A percentile compares a stretch with the other conserved stretches of the same genome.
phyloP scores from a whole-genome alignment of 2,888 invertebrate genomes.

The Sinhomidia bicolor region DNA sequence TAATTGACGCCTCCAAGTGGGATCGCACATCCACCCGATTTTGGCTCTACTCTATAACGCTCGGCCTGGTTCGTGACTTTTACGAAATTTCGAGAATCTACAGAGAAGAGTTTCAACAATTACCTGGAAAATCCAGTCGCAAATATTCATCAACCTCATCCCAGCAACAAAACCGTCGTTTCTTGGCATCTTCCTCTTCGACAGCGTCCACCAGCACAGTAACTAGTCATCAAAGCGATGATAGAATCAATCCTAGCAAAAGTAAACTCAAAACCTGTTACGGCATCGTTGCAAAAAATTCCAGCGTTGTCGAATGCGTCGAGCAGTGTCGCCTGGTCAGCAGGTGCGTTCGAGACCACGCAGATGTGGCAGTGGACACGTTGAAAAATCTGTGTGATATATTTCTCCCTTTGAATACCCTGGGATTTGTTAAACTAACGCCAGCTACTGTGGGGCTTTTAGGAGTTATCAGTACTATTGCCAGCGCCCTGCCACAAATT shows the following conservation, averaged over 20 bases:
- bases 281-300: slow-evolving; percentile 1
- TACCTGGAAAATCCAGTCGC: neutral
- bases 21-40: slow-evolving; percentile 86
- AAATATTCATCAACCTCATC: neutral
- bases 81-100: slow-evolving; percentile 89
- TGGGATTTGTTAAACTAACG: slow-evolving; percentile 90
- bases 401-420: slow-evolving; percentile 91
- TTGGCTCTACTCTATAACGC: slow-evolving; percentile 91
- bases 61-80: slow-evolving; percentile 91
- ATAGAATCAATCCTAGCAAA: neutral
- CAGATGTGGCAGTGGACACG: slow-evolving; percentile 90
- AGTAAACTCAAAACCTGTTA: neutral
- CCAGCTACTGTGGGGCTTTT: slow-evolving; percentile 90
- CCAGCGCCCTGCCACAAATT: slow-evolving; percentile 89
- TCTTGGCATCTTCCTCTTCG: too few species aligned
- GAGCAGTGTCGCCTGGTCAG: slow-evolving; percentile 68
- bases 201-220: neutral
- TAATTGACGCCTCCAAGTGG: slow-evolving; percentile 86
- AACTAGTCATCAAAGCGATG: too few species aligned
- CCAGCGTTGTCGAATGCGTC: slow-evolving; percentile 20
- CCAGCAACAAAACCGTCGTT: neutral
- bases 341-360: slow-evolving; percentile 82
- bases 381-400: slow-evolving; percentile 93
- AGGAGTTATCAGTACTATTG: slow-evolving; percentile 90
- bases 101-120: slow-evolving; percentile 81